A percentile compares a stretch with the other conserved stretches of the same genome.
Conservation (phyloP, 2,888 invertebrate species). For the Drosophila neotestacea region DNA sequence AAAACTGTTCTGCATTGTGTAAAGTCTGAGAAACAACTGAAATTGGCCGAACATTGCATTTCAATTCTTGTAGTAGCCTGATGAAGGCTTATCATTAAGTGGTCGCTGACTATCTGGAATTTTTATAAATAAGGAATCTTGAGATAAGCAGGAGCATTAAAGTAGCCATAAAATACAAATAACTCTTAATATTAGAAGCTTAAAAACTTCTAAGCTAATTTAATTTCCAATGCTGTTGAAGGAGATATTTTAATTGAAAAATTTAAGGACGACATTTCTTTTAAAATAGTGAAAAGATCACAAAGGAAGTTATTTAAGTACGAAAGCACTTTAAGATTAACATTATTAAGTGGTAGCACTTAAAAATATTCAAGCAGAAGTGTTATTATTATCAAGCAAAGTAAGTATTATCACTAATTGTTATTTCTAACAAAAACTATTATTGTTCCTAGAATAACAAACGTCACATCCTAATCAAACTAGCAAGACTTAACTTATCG, state of each 20-base stretch:
- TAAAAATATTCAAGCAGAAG: neutral
- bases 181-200: neutral
- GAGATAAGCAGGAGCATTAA: conserved; percentile 20
- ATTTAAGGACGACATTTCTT: neutral
- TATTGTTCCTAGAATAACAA: conserved; percentile 3
- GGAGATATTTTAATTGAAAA: neutral
- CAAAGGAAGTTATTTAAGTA: neutral
- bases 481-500: conserved; percentile 4
- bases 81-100: conserved; percentile 33
- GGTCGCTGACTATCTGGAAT: conserved; percentile 17
- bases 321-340: neutral
- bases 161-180: neutral
- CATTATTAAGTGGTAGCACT: neutral
- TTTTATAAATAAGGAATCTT: conserved; percentile 8
- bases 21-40: conserved; percentile 20
- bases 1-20: conserved; percentile 27
- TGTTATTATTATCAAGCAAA: neutral
- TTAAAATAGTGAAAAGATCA: neutral
- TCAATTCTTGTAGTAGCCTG: conserved; percentile 11
- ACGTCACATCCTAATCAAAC: conserved; percentile 23
- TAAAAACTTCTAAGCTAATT: neutral
- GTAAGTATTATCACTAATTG: neutral
- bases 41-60: neutral
- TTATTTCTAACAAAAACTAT: neutral
- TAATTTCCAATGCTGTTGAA: neutral